Evolutionary conservation across 2,888 invertebrate genomes (phyloP), one percentile per base, ranked within the genome.

Genomic region (Patella depressa): DNA sequence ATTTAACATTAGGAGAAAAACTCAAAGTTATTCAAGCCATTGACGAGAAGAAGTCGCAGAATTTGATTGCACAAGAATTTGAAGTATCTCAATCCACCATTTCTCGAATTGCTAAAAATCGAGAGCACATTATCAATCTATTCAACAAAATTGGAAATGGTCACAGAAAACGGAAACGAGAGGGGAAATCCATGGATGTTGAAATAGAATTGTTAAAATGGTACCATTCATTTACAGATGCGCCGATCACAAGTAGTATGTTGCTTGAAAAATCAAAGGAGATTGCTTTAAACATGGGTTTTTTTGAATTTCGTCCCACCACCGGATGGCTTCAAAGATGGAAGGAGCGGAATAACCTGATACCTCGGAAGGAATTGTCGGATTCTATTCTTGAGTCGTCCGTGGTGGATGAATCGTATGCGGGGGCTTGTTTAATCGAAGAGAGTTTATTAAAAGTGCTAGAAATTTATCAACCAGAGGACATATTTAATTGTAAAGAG

Each of bases 361-460:
- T 24, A 65, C 19, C 24, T 19, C 19, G 24, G 65, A 65, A 65
- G 1, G 65, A 65, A 9, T 24, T 65, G 19, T 12, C 14, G 24
- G 14, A 9, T 11, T 12, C 19, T 24, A 65, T 12, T 3, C 19
- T 24, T 12, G 19, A 19, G 19, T 3, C 65, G 1, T 65, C 19
- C 12, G 24, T 65, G 14, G 65, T 24, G 11, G 65, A 65, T 24
- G 65, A 65, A 24, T 65, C 65, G 9, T 65, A 65, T 65, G 19
- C 65, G 14, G 65, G 65, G 2, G 65, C 65, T 11, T 45, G 45
- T 45, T 65, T 65, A 65, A 65, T 65, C 14, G 65, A 65, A 19
- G 65, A 65, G 24, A 65, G 19, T 24, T 65, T 65, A 65, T 65
- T 65, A 65, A 65, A 65, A 65, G 65, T 65, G 65, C 65, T 65